Conservation (phyloP, 2,888 invertebrate genomes). For the Caenorhabditis doughertyi region DNA sequence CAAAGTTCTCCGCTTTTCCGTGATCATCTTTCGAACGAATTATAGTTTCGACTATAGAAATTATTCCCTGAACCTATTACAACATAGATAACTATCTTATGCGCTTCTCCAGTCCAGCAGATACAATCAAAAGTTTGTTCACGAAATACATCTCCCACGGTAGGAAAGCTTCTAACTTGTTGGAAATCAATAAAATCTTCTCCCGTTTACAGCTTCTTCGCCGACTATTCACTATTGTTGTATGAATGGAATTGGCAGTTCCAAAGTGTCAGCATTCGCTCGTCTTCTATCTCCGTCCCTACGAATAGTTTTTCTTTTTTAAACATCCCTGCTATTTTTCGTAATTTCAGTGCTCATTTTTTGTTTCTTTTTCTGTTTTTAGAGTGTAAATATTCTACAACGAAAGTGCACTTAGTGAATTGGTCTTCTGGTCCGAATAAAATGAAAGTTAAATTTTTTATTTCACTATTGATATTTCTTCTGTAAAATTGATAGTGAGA, state of each 20-base stretch:
- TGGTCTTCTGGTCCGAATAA: slow-evolving; percentile 35
- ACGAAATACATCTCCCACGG: neutral
- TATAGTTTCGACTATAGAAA: too few species aligned
- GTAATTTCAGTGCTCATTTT: slow-evolving; percentile 38
- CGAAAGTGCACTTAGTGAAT: slow-evolving; percentile 54
- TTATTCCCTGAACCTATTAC: too few species aligned
- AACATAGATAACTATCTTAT: too few species aligned
- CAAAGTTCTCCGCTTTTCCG: too few species aligned
- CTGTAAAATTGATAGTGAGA: neutral
- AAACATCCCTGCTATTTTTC: slow-evolving; percentile 13
- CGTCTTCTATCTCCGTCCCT: slow-evolving; percentile 10
- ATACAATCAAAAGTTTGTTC: slow-evolving; percentile 11
- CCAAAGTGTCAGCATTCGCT: slow-evolving; percentile 21
- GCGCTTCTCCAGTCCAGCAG: neutral
- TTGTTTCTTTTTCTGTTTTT: slow-evolving; percentile 39
- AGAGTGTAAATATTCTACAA: slow-evolving; percentile 57
- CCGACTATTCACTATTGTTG: slow-evolving; percentile 29
- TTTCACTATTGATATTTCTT: neutral
- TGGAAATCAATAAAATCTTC: slow-evolving; percentile 19
- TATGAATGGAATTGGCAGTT: slow-evolving; percentile 33
- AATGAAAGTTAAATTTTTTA: slow-evolving; percentile 45
- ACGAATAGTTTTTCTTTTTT: slow-evolving; percentile 50
- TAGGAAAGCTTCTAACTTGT: slow-evolving; percentile 1
- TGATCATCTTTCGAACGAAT: too few species aligned
- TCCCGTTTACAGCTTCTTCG: slow-evolving; percentile 37